Evolutionary conservation across 2,113 vertebrate genomes (phyloP), one percentile per base, ranked within the genome.

Genomic region (Coracopsis vasa): DNA sequence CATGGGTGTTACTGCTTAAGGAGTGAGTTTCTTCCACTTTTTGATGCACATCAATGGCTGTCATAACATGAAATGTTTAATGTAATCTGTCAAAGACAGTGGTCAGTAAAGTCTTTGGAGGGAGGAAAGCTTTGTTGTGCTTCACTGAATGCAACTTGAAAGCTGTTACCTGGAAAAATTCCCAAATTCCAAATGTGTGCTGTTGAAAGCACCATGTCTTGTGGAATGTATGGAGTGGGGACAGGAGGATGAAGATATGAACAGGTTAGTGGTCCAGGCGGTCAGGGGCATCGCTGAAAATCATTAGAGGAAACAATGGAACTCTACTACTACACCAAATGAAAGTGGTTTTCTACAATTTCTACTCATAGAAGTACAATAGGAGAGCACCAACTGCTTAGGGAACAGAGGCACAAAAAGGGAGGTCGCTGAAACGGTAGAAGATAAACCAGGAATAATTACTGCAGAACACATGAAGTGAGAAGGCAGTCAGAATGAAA

Each of bases 261-360:
- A 77, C 12, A 12, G 3, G 0, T 62, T 28, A 44, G 35, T 1
- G 4, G 7, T 77, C 19, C 37, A 16, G 44, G 33, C 0, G 1
- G 13, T 13, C 21, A 42, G 82, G 7, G 27, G 6, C 64, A n/a
- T 60, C 18, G 25, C 56, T 65, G n/a, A 47, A 77, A 77, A 72
- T 48, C 4, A 25, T 10, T 8, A 61, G 16, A 47, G 31, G 13
- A 35, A 78, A 41, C 72, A 67, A 50, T 31, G 23, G 18, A 16
- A 16, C 35, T 37, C 24, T 37, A 65, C 18, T 44, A 9, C 41
- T 7, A 19, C 27, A 19, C 45, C 8, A 12, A 44, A 47, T 71
- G 21, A 14, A 48, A 66, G 23, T 7, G 7, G 44, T 62, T 29
- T 91, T 67, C 53, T 25, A 24, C 17, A 18, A 28, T 74, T 41